phyloP scores from a whole-genome alignment of 1,140 invertebrate genomes.

The Diprion similis region DNA sequence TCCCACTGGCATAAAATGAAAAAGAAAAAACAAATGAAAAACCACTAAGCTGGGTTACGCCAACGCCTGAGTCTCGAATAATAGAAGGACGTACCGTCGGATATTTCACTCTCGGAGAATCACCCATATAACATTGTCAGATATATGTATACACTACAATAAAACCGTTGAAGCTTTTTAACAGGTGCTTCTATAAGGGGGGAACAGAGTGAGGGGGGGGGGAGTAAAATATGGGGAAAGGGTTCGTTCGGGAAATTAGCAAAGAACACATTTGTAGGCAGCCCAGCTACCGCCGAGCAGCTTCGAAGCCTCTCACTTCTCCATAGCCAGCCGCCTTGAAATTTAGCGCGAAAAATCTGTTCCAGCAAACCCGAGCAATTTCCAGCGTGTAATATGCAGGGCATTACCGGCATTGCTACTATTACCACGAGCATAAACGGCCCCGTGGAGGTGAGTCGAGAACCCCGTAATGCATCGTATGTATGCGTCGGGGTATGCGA shows the following conservation, averaged over 20 bases:
- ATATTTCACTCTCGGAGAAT: too few relatives aligned
- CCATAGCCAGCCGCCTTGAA: background rate
- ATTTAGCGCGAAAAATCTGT: background rate
- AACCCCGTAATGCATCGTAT: slow-evolving; percentile 46
- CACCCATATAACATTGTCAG: too few relatives aligned
- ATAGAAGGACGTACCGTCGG: background rate
- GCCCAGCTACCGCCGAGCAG: background rate
- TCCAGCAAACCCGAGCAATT: slow-evolving; percentile 27
- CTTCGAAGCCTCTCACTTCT: background rate
- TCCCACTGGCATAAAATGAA: background rate
- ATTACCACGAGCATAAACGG: slow-evolving; percentile 6
- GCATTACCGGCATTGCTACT: slow-evolving; percentile 29
- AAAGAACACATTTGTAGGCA: background rate
- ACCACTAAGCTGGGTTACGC: background rate
- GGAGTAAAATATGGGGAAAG: too few relatives aligned
- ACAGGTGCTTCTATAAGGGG: too few relatives aligned
- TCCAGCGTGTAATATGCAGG: slow-evolving; percentile 36
- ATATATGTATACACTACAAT: background rate
- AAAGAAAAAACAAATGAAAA: background rate
- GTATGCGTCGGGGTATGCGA: slow-evolving; percentile 41
- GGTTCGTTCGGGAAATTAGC: background rate
- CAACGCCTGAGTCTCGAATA: background rate
- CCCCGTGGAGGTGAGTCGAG: background rate
- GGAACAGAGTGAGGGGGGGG: too few relatives aligned
- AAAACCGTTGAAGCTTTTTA: background rate